These are phyloP conservation scores for Laticauda laticaudata DNA, from an alignment of 2,113 vertebrate species.

Conservation along the genomic window DNA sequence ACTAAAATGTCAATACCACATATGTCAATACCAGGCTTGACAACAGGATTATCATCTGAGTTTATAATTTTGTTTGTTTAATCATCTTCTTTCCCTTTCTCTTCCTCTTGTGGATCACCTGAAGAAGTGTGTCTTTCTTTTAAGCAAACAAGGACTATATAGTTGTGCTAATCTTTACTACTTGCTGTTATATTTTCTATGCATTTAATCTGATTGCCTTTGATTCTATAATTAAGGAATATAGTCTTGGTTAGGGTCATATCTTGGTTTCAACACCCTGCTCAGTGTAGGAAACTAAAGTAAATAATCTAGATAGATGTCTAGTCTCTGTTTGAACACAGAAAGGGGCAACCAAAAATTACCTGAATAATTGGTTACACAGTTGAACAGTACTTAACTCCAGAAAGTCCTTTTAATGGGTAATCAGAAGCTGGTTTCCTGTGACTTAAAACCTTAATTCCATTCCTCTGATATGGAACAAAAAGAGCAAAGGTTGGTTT, in stretches of 20 bases:
- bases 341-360: not conserved
- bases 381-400: not conserved
- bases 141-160: not conserved
- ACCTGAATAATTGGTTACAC: not conserved
- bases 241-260: not conserved
- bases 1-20: too few relatives aligned
- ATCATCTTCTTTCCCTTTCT: not conserved
- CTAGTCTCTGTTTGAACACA: not conserved
- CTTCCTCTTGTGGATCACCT: not conserved
- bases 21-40: too few relatives aligned
- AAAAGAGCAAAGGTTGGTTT: too few relatives aligned
- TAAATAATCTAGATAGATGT: not conserved
- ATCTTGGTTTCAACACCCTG: not conserved
- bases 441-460: not conserved
- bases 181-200: not conserved
- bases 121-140: not conserved
- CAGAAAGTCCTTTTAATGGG: not conserved
- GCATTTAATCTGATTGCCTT: not conserved
- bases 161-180: not conserved
- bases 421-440: not conserved
- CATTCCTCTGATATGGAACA: too few relatives aligned
- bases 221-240: not conserved
- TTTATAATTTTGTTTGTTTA: not conserved
- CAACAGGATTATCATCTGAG: not conserved
- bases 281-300: not conserved